A percentile compares a stretch with the other conserved stretches of the same genome.
Conservation (phyloP, 2,113 vertebrate species). For the Danionella cerebrum region DNA sequence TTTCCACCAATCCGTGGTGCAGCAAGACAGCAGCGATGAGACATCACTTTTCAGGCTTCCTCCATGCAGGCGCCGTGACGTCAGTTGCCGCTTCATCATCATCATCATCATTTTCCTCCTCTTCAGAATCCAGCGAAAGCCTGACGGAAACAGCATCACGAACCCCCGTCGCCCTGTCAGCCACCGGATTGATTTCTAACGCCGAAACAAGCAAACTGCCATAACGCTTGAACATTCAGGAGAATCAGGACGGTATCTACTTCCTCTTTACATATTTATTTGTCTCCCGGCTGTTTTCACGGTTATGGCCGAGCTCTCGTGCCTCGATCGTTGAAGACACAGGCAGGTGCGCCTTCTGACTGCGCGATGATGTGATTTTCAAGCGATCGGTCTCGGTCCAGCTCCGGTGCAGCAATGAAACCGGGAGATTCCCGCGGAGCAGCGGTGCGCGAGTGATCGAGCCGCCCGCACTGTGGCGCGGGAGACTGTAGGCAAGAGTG, state of each 20-base stretch:
- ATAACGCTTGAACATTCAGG: not conserved
- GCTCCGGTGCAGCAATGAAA: constrained; percentile 21
- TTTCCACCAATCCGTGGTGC: not conserved
- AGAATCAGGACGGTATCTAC: constrained; percentile 43
- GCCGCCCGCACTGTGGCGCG: constrained; percentile 19
- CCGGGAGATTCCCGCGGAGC: constrained; percentile 38
- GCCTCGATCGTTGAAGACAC: constrained; percentile 58
- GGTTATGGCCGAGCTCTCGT: constrained; percentile 57
- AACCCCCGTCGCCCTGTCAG: constrained; percentile 9
- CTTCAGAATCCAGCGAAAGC: constrained; percentile 48
- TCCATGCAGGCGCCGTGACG: constrained; percentile 60
- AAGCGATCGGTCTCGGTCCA: constrained; percentile 43
- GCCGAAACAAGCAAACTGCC: constrained; percentile 10
- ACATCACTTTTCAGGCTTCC: constrained; percentile 23
- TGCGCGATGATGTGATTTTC: constrained; percentile 40
- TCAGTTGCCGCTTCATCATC: constrained; percentile 56
- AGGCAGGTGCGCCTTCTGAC: constrained; percentile 62
- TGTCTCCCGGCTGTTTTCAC: not conserved
- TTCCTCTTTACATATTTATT: constrained; percentile 43
- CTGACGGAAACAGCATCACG: constrained; percentile 36
- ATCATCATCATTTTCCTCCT: not conserved
- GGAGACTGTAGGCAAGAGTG: constrained; percentile 30
- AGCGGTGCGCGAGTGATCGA: constrained; percentile 30
- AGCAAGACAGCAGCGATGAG: not conserved
- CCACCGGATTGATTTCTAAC: constrained; percentile 11